Conservation (phyloP, 2,888 invertebrate species). For the Fragum fragum region DNA sequence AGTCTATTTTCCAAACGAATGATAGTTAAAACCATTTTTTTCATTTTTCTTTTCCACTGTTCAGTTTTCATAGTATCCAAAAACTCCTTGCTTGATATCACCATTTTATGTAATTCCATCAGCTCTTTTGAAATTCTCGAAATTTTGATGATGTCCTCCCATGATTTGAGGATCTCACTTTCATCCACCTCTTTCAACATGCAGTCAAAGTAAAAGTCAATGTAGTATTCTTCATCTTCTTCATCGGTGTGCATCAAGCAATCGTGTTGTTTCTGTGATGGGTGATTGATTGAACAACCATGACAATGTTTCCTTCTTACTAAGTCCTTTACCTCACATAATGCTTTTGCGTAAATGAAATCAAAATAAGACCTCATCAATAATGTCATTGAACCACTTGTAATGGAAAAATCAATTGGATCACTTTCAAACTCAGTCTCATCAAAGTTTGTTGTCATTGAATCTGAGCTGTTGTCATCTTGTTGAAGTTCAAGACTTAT, state of each 20-base stretch:
- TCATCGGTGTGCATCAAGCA: slow-evolving; percentile 25
- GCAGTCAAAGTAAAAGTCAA: slow-evolving; percentile 44
- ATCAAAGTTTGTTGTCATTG: slow-evolving; percentile 33
- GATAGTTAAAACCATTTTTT: slow-evolving; percentile 34
- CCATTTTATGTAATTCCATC: slow-evolving; percentile 40
- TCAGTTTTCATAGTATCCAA: slow-evolving; percentile 43
- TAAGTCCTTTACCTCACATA: slow-evolving; percentile 22
- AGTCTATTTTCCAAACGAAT: slow-evolving; percentile 13
- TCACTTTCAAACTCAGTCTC: slow-evolving; percentile 11
- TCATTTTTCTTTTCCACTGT: slow-evolving; percentile 43
- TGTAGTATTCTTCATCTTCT: slow-evolving; percentile 30
- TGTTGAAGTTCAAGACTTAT: slow-evolving; percentile 1
- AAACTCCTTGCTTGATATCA: slow-evolving; percentile 36
- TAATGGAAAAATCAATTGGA: not conserved
- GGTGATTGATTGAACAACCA: slow-evolving; percentile 36
- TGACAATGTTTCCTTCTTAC: slow-evolving; percentile 27
- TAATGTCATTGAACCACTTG: not conserved
- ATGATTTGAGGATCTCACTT: slow-evolving; percentile 23
- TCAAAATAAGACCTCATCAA: slow-evolving; percentile 41
- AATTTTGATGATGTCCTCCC: slow-evolving; percentile 25
- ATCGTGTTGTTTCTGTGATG: slow-evolving; percentile 45
- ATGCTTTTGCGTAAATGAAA: slow-evolving; percentile 47
- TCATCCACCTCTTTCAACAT: slow-evolving; percentile 40
- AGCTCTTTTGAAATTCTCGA: slow-evolving; percentile 30
- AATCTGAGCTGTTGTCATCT: slow-evolving; percentile 29